Conservation (phyloP, 1,140 invertebrate species). For the Laupala kohalensis region DNA sequence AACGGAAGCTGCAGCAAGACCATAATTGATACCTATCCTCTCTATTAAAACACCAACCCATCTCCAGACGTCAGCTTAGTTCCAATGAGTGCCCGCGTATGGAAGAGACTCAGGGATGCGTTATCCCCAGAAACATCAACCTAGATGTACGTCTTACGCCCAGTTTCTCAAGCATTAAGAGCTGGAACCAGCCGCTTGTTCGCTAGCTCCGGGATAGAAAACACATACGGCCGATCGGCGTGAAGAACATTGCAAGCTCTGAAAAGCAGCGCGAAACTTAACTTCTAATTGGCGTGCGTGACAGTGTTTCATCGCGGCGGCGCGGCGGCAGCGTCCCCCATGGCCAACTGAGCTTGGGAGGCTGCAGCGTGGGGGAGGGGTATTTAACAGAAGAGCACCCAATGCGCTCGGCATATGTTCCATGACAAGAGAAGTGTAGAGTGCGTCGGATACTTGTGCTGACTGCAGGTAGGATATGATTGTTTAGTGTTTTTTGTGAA, state of each 20-base stretch:
- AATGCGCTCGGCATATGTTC: not conserved
- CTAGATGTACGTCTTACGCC: not conserved
- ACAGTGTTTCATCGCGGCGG: not conserved
- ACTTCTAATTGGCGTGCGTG: not conserved
- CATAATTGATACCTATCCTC: no score
- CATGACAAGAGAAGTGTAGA: not conserved
- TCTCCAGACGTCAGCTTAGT: no score
- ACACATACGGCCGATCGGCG: not conserved
- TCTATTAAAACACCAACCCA: not conserved
- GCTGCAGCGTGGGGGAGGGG: not conserved
- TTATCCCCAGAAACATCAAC: not conserved
- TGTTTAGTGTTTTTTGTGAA: no score
- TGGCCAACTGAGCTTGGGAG: not conserved
- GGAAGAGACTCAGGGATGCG: not conserved
- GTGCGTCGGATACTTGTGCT: not conserved
- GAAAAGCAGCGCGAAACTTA: not conserved
- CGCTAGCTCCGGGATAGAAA: not conserved
- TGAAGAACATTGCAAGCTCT: not conserved
- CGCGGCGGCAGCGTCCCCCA: not conserved
- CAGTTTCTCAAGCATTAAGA: not conserved
- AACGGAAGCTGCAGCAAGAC: no score
- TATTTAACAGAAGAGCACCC: not conserved
- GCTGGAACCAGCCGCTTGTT: not conserved
- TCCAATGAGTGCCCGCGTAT: not conserved
- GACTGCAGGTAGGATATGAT: not conserved